Base-by-base conservation (phyloP, 2,113 vertebrate species). In the Glaucomys volans region DNA sequence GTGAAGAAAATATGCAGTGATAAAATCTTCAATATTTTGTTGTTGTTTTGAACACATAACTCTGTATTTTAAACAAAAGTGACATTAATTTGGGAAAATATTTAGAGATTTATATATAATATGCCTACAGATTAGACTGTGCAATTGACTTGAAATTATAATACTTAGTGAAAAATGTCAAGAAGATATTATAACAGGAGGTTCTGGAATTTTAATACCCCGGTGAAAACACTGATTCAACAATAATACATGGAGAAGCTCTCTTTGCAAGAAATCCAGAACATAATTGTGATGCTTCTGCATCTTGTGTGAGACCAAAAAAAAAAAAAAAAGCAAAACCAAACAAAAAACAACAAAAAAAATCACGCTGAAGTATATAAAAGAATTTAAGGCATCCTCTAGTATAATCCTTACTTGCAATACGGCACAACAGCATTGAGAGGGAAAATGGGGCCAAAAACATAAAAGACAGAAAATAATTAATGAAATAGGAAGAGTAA, bases 191-290 rank as follows among this genome's bases (percentile, higher is more conserved):
- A 14, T 12, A 62, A 62, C 32, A 37, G 18, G 4, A 52, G 81
- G 1, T 10, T 8, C 20, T 87, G 40, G 20, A 84, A 22, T 3
- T 8, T 47, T 24, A 13, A n/a, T 10, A 3, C 2, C 5, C 0
- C 12, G 1, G 5, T 86, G 28, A 75, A 26, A 59, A 26, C n/a
- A 81, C 5, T 64, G 3, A 67, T 52, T 86, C 20, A 69, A 75
- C 22, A 37, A 54, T 5, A 77, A 69, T 32, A 44, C 16, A 28
- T 3, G 18, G 12, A 82, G 30, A 75, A 85, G 10, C 57, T 18
- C 5, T 32, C 11, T 72, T 40, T 77, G 32, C 71, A 10, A 86
- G 67, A 62, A 81, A 76, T 86, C 1, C 18, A 95, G 10, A 83
- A 82, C 62, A 10, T 52, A 75, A 1, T 24, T 32, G 42, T 22